Evolutionary conservation across 2,797 vertebrate species (phyloP).

Genomic region (Gastrophryne carolinensis): DNA sequence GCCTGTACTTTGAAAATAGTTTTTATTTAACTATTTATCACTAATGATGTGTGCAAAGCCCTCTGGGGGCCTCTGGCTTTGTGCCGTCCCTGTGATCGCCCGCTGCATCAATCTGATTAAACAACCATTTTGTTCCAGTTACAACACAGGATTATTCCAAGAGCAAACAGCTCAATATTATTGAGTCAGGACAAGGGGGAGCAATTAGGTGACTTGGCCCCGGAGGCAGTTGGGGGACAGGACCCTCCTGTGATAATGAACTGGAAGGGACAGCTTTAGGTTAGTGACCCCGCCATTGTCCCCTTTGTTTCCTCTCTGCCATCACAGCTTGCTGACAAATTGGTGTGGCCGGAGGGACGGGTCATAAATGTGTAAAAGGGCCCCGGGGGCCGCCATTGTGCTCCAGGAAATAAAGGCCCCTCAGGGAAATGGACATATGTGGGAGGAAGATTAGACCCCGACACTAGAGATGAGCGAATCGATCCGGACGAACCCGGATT

Average conservation of each 20-base stretch:
- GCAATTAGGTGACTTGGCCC: conserved; percentile 15
- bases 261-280: conserved; percentile 52
- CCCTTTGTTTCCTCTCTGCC: conserved; percentile 58
- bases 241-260: conserved; percentile 10
- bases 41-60: too few relatives aligned
- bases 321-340: conserved; percentile 61
- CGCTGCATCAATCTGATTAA: not conserved
- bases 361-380: conserved; percentile 29
- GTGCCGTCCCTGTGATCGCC: too few relatives aligned
- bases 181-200: not conserved
- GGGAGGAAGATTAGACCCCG: not conserved
- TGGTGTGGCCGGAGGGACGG: conserved; percentile 52
- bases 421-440: not conserved
- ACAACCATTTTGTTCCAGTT: not conserved
- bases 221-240: conserved; percentile 12
- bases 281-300: conserved; percentile 56
- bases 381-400: not conserved
- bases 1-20: too few relatives aligned
- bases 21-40: too few relatives aligned
- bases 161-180: conserved; percentile 18
- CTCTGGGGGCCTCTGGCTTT: too few relatives aligned
- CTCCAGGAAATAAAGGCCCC: not conserved
- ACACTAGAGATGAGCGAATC: too few relatives aligned
- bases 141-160: not conserved
- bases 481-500: too few relatives aligned